Base-by-base conservation (phyloP, 1,140 invertebrate genomes). In the Nasonia giraulti region DNA sequence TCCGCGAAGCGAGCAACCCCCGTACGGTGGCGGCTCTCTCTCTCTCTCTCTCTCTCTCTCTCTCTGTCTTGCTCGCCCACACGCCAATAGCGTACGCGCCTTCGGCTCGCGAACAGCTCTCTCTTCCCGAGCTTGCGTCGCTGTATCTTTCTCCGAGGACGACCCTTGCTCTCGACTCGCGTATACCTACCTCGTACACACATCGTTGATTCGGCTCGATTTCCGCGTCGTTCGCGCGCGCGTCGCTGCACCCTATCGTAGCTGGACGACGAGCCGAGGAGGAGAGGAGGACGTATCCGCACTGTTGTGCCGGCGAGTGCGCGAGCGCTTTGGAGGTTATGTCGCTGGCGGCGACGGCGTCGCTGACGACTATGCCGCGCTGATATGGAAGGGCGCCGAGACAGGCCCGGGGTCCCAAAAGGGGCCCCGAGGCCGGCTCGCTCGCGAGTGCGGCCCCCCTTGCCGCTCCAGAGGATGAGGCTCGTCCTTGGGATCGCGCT, bases 71-170 rank as follows among this genome's bases (percentile, higher is more conserved):
- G 27, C 20, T 81, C 83, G 44, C 23, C 62, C n/a, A 71, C n/a
- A 44, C 78, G 88, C 82, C 87, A 89, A 90, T 89, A 85, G 86
- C 88, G 86, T 87, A 81, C 87, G 89, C 80, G 89, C 87, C 83
- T 86, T 79, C 87, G 86, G 76, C 68, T 86, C 82, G 85, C 80
- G 87, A 87, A 84, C 84, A 85, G 47, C 40, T 37, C 31, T 40
- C 44, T 74, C 74, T 17, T 23, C 66, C 10, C 27, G 78, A 31
- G 66, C 79, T 40, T 81, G n/a, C 80, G 20, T 23, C 14, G 33
- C 20, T 11, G 6, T 44, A 37, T 4, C 40, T 44, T 44, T 44
- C 40, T 44, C 40, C 40, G 40, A 7, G 1, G 27, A 27, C 27
- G 27, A 27, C 0, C 40, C 8, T 44, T 44, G 8, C 40, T 44